Evolutionary conservation across 2,797 vertebrate genomes (phyloP), one percentile per base, ranked within the genome.

Genomic region (Parambassis ranga): DNA sequence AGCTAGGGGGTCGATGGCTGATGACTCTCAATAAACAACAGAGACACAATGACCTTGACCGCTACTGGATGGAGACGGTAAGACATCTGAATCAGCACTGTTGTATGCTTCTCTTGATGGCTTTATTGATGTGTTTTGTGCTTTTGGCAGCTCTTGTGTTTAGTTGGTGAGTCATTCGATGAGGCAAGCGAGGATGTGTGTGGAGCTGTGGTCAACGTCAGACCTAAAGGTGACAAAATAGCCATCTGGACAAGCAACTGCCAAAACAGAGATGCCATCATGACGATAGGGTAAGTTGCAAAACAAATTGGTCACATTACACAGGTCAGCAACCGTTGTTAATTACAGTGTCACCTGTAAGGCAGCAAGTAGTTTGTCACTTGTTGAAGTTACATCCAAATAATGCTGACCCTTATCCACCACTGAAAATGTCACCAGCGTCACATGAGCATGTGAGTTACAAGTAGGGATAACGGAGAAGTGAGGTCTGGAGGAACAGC

Each of bases 51-150:
- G 93, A 94, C 81, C 89, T 94, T 2, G 93, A 94, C 72, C 91
- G 92, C 61, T 94, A 88, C 80, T 94, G 93, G 93, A 93, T 94
- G 91, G 93, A 94, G 72, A 94, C 92, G 7, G 93, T 94, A 85
- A 79, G 63, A 31, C 6, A 0, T 6, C 13, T 1, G 4, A 61
- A 16, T 35, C 14, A 2, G 0, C 10, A 7, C 30, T 24, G 1
- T 55, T 10, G 2, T 2, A 13, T 30, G 10, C 4, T 26, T 15
- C 5, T 14, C 1, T 7, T 5, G 4, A 14, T 18, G 5, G 1
- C 19, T 30, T 3, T n/a, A n/a, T n/a, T 37, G 5, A 36, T 20
- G 23, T n/a, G 27, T 42, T 70, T 24, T 47, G 35, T 55, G 38
- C 51, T 0, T 68, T 71, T 63, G 75, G 10, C 77, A 94, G 93